Conservation (phyloP, 2,797 vertebrate species). For the Euthynnus affinis region DNA sequence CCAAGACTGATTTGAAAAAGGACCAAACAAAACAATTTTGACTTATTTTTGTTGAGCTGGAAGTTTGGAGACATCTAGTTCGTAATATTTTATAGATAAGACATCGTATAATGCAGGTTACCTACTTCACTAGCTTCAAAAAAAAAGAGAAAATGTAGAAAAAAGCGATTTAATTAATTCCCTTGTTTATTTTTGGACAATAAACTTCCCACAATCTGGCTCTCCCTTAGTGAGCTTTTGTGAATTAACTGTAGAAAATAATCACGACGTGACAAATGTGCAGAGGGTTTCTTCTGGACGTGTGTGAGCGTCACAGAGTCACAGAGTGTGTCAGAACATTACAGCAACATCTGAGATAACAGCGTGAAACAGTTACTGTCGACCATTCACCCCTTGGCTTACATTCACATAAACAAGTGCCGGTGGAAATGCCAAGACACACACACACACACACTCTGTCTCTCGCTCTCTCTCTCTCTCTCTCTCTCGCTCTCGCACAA, state of each 20-base stretch:
- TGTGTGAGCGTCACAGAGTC: not conserved
- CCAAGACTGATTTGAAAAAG: not conserved
- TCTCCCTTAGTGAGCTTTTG: not conserved
- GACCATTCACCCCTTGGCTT: slow-evolving; percentile 67
- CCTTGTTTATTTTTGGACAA: not conserved
- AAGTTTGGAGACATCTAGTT: not conserved
- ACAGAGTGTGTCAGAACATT: slow-evolving; percentile 19
- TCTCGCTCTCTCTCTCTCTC: slow-evolving; percentile 20
- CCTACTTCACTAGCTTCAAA: not conserved
- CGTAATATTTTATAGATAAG: not conserved
- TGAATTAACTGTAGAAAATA: not conserved
- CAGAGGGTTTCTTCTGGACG: not conserved
- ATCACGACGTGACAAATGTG: not conserved
- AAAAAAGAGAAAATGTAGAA: not conserved
- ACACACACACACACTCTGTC: too few species aligned
- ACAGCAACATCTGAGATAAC: slow-evolving; percentile 51
- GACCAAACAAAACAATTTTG: not conserved
- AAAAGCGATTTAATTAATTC: not conserved
- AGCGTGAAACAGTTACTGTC: slow-evolving; percentile 67
- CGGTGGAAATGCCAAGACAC: slow-evolving; percentile 28
- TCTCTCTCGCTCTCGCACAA: slow-evolving; percentile 28
- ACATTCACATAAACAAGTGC: slow-evolving; percentile 62
- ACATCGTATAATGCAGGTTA: not conserved
- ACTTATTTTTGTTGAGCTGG: slow-evolving; percentile 1
- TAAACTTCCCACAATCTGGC: not conserved